Percentiles rank a stretch among this genome's conserved stretches.
Conservation (phyloP, 2,113 vertebrate genomes). For the Circaetus cinerascens region DNA sequence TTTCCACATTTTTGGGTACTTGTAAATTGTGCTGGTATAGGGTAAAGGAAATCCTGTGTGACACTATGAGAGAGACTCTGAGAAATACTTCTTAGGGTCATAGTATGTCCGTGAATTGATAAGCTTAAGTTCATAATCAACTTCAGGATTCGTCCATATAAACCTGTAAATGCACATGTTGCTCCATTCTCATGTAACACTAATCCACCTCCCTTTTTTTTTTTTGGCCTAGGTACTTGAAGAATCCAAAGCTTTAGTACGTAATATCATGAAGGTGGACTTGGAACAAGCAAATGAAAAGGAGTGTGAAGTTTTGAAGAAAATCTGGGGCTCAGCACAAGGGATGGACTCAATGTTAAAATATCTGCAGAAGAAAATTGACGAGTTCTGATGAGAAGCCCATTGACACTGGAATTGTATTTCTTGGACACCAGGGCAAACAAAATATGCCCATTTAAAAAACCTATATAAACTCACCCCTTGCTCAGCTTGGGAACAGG, state of each 20-base stretch:
- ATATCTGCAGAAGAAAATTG: slow-evolving; percentile 90
- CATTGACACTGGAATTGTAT: slow-evolving; percentile 59
- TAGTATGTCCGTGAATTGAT: too few species aligned
- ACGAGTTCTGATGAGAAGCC: slow-evolving; percentile 81
- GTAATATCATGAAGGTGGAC: slow-evolving; percentile 84
- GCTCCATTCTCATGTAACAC: background rate
- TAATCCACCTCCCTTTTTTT: background rate
- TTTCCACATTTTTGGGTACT: background rate
- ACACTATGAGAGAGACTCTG: background rate
- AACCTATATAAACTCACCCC: slow-evolving; percentile 5
- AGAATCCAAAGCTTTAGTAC: slow-evolving; percentile 94
- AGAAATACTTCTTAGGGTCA: background rate
- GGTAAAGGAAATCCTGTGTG: background rate
- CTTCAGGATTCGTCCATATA: background rate
- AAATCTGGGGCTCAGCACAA: slow-evolving; percentile 94
- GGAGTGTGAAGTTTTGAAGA: slow-evolving; percentile 92
- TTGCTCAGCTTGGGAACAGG: slow-evolving; percentile 55
- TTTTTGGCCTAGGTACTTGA: slow-evolving; percentile 82
- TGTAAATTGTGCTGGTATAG: background rate
- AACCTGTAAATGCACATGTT: rapidly evolving
- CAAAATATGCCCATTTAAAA: slow-evolving; percentile 6
- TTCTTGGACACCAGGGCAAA: slow-evolving; percentile 46
- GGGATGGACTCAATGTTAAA: slow-evolving; percentile 95
- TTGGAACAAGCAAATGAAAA: slow-evolving; percentile 94
- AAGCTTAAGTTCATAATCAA: background rate